Conservation (phyloP, 2,797 vertebrate species). For the Crenuchus spilurus region DNA sequence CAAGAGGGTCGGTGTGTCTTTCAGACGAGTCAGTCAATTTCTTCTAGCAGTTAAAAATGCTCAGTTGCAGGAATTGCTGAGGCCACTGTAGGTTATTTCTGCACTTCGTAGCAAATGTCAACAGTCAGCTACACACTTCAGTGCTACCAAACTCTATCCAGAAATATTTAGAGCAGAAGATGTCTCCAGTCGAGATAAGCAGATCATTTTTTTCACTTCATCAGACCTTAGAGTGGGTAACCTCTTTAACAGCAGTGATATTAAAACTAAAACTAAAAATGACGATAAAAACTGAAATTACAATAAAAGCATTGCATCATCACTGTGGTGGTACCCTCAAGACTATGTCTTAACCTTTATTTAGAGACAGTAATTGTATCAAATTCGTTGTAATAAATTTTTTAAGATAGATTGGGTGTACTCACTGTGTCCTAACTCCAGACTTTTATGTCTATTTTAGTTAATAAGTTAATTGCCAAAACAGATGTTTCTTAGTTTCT, state of each 20-base stretch:
- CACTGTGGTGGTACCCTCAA: too few relatives aligned
- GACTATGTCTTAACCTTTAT: too few relatives aligned
- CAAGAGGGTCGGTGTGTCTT: neutral
- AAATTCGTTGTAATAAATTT: too few relatives aligned
- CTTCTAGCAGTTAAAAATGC: neutral
- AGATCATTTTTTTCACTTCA: neutral
- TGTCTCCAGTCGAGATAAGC: neutral
- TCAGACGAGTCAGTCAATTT: neutral
- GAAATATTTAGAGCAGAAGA: neutral
- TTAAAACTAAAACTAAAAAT: too few relatives aligned
- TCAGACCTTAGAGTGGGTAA: neutral
- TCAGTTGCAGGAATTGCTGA: neutral
- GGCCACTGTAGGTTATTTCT: neutral
- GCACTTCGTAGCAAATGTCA: neutral
- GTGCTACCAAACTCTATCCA: neutral
- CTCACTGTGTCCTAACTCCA: too few relatives aligned
- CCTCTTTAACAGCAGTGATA: neutral
- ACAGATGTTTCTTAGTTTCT: too few relatives aligned
- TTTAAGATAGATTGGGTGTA: too few relatives aligned
- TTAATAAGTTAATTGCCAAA: too few relatives aligned
- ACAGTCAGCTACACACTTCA: neutral
- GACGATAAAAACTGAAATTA: too few relatives aligned
- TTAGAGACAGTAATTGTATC: too few relatives aligned
- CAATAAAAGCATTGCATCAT: too few relatives aligned
- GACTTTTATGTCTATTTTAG: too few relatives aligned